Percentiles rank a stretch among this genome's conserved stretches.
Conservation (phyloP, 2,797 vertebrate genomes). For the Chanos chanos region DNA sequence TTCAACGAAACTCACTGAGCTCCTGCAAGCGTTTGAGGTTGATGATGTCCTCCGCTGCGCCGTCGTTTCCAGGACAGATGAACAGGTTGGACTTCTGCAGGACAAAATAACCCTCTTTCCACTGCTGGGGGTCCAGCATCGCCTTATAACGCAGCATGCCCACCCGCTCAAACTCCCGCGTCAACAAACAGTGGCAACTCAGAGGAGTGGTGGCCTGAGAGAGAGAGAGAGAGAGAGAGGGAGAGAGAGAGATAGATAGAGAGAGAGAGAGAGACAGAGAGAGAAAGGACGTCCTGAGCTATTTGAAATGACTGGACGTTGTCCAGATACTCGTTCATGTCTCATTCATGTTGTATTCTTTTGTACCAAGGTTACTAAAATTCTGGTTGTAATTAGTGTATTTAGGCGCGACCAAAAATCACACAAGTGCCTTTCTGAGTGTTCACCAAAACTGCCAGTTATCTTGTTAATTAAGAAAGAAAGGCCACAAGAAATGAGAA, state of each 20-base stretch:
- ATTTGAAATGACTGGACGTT: too few relatives aligned
- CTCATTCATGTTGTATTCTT: too few relatives aligned
- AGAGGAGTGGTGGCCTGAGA: constrained; percentile 78
- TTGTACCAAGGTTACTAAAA: too few relatives aligned
- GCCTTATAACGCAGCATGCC: constrained; percentile 86
- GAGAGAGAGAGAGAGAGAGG: background rate
- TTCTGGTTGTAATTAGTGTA: too few relatives aligned
- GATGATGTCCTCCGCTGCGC: constrained; percentile 88
- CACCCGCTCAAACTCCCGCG: constrained; percentile 85
- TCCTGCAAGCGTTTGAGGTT: constrained; percentile 94
- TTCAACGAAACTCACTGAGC: constrained; percentile 79
- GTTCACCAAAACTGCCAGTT: too few relatives aligned
- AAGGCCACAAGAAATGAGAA: too few relatives aligned
- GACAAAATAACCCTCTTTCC: constrained; percentile 90
- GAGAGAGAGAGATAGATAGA: too few relatives aligned
- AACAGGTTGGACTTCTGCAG: constrained; percentile 94
- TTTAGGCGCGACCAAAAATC: too few relatives aligned
- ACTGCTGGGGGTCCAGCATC: constrained; percentile 85
- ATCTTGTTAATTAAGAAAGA: too few relatives aligned
- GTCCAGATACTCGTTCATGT: too few relatives aligned
- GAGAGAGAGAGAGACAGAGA: background rate
- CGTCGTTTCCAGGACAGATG: constrained; percentile 82
- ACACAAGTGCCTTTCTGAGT: too few relatives aligned
- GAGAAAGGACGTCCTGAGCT: background rate
- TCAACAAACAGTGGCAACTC: constrained; percentile 90